A percentile compares a stretch with the other conserved stretches of the same genome.
These are phyloP conservation scores for Cepaea nemoralis DNA, from an alignment of 1,140 invertebrate species.

Conservation along the genomic window DNA sequence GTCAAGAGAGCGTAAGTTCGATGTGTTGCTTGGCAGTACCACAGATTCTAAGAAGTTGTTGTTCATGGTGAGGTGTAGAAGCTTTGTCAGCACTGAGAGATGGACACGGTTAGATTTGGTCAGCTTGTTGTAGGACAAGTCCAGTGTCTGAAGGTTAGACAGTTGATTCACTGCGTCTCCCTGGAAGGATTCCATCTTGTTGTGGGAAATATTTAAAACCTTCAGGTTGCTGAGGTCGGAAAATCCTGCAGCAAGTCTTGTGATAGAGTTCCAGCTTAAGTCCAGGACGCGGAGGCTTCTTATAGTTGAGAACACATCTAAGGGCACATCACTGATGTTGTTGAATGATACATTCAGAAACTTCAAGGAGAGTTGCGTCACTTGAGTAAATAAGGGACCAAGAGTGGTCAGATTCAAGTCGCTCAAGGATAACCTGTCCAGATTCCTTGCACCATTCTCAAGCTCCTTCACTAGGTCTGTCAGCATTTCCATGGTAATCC, in stretches of 20 bases:
- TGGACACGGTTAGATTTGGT: slow-evolving; percentile 41
- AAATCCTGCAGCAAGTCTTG: slow-evolving; percentile 31
- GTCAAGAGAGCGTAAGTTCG: slow-evolving; percentile 48
- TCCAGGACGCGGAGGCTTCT: slow-evolving; percentile 42
- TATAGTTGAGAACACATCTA: slow-evolving; percentile 42
- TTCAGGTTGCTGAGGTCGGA: slow-evolving; percentile 46
- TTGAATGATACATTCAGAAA: slow-evolving; percentile 54
- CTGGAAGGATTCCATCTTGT: slow-evolving; percentile 42
- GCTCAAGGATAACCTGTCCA: slow-evolving; percentile 45
- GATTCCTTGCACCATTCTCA: slow-evolving; percentile 32
- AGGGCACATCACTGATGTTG: slow-evolving; percentile 41
- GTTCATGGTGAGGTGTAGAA: slow-evolving; percentile 56
- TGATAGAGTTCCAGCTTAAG: slow-evolving; percentile 51
- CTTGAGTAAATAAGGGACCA: slow-evolving; percentile 38
- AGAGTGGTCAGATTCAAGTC: slow-evolving; percentile 37
- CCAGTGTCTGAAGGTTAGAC: slow-evolving; percentile 45
- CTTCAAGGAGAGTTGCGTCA: slow-evolving; percentile 34
- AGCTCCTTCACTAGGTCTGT: slow-evolving; percentile 47
- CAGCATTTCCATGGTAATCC: slow-evolving; percentile 47
- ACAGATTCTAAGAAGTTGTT: slow-evolving; percentile 52
- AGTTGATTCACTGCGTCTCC: slow-evolving; percentile 30
- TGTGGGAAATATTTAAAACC: slow-evolving; percentile 57
- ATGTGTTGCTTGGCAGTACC: slow-evolving; percentile 43
- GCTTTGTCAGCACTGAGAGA: slow-evolving; percentile 43
- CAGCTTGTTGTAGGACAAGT: slow-evolving; percentile 55